Evolutionary conservation across 2,797 vertebrate species (phyloP), one percentile per base, ranked within the genome.

Genomic region (Oceanodroma leucorhoa): DNA sequence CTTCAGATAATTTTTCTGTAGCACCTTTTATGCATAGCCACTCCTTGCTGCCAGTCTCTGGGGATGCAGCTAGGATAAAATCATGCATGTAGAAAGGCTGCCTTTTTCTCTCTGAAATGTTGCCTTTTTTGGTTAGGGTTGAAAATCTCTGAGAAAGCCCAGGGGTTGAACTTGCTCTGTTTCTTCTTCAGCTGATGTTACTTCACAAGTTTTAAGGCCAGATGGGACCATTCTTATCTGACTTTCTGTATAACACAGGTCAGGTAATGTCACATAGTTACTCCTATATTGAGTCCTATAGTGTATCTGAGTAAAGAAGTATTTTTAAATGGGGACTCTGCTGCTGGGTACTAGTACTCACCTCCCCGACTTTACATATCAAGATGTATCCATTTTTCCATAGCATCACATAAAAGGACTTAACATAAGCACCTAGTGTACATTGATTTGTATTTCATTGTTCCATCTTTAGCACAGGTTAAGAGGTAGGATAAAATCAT

Each of bases 111-210:
- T 93, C 89, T 93, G 82, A 96, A 92, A 90, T 96, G 87, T 92
- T 96, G 89, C 94, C 92, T 93, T 89, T 96, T 92, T 95, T 90
- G 93, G 93, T 93, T 96, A 94, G 93, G 79, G 93, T 82, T 94
- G 93, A 96, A 96, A 97, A 70, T 90, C 88, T 92, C 82, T 96
- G 95, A 93, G 82, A 95, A 91, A 95, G 85, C 88, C 76, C 95
- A 96, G 95, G 93, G 87, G 91, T 93, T 94, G 91, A 94, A 96
- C 72, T 95, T 94, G 82, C 94, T 95, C 91, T 96, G 92, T 93
- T 96, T 95, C 91, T 93, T 96, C 95, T 95, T 95, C 91, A 96
- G 96, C 95, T 97, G 95, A 96, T 94, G 92, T 96, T 96, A 91
- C 84, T 93, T 96, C 92, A 75, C 94, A 95, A 91, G 87, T 94